Evolutionary conservation across 2,113 vertebrate species (phyloP).

Genomic region (Ophiodon elongatus): DNA sequence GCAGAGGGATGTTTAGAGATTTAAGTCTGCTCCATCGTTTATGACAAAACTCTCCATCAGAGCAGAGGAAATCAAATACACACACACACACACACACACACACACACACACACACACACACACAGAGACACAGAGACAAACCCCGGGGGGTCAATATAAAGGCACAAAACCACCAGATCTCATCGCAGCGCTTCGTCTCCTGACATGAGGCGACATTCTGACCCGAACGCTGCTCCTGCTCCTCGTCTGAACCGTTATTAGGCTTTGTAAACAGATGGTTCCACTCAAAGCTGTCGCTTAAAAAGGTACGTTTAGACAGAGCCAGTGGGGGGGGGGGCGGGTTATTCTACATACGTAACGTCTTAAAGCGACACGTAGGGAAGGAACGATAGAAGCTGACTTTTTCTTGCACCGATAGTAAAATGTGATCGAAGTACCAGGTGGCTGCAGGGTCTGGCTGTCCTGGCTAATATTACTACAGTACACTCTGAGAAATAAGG

Average conservation of each 20-base stretch:
- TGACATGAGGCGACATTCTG: constrained; percentile 30
- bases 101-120: not conserved
- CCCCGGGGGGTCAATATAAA: not conserved
- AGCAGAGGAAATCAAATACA: not conserved
- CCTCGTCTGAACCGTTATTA: constrained; percentile 24
- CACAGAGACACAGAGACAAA: constrained; percentile 1
- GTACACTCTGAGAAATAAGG: not conserved
- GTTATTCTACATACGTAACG: not conserved
- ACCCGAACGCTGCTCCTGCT: constrained; percentile 46
- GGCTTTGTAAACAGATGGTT: constrained; percentile 57
- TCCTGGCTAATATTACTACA: too few species aligned
- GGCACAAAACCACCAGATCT: constrained; percentile 33
- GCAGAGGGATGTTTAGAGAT: constrained; percentile 30
- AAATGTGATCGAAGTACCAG: not conserved
- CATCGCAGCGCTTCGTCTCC: not conserved
- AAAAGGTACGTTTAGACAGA: constrained; percentile 33
- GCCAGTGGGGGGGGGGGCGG: not conserved
- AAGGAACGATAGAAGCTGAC: not conserved
- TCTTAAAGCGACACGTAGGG: not conserved
- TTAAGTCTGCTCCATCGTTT: not conserved
- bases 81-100: not conserved
- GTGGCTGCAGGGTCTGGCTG: not conserved
- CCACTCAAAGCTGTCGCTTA: constrained; percentile 48
- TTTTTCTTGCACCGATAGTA: not conserved
- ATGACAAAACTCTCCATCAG: not conserved